These are phyloP conservation scores for Coptodon bakossiorum DNA, from an alignment of 2,113 vertebrate species.

Conservation along the genomic window DNA sequence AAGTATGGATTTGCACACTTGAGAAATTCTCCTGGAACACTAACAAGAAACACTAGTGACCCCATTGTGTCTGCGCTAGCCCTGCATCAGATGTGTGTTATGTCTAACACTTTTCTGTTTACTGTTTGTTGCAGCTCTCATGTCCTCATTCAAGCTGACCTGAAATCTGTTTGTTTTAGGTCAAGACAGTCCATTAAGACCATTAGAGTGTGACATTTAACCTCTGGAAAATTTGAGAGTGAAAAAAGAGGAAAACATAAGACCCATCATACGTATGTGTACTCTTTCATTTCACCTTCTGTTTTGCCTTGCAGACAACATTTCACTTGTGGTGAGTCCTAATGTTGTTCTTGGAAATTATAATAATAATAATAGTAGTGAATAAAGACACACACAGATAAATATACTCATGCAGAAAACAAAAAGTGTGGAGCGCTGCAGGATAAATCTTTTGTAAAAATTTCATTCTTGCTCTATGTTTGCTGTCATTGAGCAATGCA, in stretches of 20 bases:
- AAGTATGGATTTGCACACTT: not conserved
- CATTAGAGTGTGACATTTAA: slow-evolving; percentile 64
- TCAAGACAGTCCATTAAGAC: slow-evolving; percentile 56
- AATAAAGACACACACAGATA: not conserved
- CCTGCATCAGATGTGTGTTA: slow-evolving; percentile 1
- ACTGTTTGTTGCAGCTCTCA: slow-evolving; percentile 44
- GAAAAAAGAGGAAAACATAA: not conserved
- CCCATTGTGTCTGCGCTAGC: not conserved
- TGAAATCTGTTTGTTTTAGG: slow-evolving; percentile 51
- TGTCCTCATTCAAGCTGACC: slow-evolving; percentile 1
- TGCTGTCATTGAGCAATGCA: not conserved
- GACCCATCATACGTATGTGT: not conserved
- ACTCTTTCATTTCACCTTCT: not conserved
- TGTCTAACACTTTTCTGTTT: slow-evolving; percentile 34
- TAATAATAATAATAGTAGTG: not conserved
- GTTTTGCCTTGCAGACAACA: not conserved
- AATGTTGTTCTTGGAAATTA: not conserved
- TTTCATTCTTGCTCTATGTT: not conserved
- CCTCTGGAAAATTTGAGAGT: not conserved
- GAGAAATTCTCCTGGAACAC: not conserved
- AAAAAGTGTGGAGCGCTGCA: not conserved
- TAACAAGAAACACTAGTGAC: not conserved
- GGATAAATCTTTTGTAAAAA: not conserved
- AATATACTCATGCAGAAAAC: not conserved
- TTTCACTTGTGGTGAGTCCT: not conserved